Evolutionary conservation across 1,140 invertebrate species (phyloP).

Genomic region (Metaphire vulgaris): DNA sequence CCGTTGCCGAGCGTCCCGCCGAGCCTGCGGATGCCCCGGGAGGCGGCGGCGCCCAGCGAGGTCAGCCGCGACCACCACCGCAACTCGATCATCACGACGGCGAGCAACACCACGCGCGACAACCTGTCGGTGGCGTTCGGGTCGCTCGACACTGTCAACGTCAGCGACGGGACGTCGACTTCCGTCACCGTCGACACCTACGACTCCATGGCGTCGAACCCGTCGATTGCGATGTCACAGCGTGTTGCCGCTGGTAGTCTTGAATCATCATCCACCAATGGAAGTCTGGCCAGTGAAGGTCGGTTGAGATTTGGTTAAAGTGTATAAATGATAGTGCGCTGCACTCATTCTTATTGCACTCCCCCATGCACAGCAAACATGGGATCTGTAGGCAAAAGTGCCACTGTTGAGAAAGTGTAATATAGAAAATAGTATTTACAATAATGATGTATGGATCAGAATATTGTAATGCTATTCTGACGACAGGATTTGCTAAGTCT

Average conservation of each 20-base stretch:
- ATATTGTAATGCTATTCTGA: too few relatives aligned
- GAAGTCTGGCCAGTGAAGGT: constrained; percentile 45
- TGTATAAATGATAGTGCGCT: too few relatives aligned
- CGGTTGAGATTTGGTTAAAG: too few relatives aligned
- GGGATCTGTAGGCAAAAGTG: too few relatives aligned
- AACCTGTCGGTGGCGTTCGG: constrained; percentile 45
- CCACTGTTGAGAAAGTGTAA: too few relatives aligned
- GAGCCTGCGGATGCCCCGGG: constrained; percentile 32
- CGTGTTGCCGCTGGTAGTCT: constrained; percentile 45
- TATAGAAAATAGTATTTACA: too few relatives aligned
- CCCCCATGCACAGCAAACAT: too few relatives aligned
- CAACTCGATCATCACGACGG: constrained; percentile 43
- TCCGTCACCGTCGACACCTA: constrained; percentile 41
- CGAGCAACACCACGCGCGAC: constrained; percentile 45
- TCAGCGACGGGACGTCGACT: constrained; percentile 44
- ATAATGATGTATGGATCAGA: too few relatives aligned
- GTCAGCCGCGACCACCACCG: constrained; percentile 33
- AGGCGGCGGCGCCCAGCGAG: constrained; percentile 7
- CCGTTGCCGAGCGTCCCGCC: constrained; percentile 42
- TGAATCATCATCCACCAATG: constrained; percentile 34
- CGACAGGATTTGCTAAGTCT: too few relatives aligned
- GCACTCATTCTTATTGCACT: too few relatives aligned
- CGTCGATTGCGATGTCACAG: constrained; percentile 40
- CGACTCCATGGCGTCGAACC: constrained; percentile 41
- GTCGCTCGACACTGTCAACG: constrained; percentile 48